Evolutionary conservation across 2,113 vertebrate species (phyloP), one percentile per base, ranked within the genome.

Genomic region (Shinisaurus crocodilurus): DNA sequence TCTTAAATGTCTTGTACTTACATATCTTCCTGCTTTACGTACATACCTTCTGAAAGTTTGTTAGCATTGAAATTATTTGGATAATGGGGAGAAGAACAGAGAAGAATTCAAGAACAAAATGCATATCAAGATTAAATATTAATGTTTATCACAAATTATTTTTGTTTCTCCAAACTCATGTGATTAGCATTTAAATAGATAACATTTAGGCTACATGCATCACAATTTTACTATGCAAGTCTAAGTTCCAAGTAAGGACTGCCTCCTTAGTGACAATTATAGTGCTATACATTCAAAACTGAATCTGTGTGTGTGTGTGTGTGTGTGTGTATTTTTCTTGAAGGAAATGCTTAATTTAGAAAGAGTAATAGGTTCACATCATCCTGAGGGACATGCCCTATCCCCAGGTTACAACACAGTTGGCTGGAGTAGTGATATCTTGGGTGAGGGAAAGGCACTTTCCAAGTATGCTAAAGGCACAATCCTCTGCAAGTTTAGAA

Each of bases 281-380:
- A 89, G 43, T 63, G 7, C 1, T 34, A 0, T 83, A 50, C 13
- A 0, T 75, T 88, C 18, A 3, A 81, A 6, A 54, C 75, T 23
- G 0, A 83, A 4, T 63, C 5, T 25, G 8, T 60, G 16, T 6
- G 15, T 8, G 37, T 88, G 7, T 25, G 12, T 15, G 5, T 50
- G 12, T 7, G 9, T 15, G n/a, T 89, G 5, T 13, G 20, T 88
- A 1, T 54, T 5, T 32, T 85, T 18, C 1, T 75, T 0, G 2
- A 86, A 0, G 32, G 2, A 13, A 93, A 86, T 50, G 8, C 57
- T 32, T 5, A 3, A 6, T 81, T 87, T 45, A 86, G 16, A n/a
- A 32, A 86, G 79, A 79, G 87, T 0, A 0, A 0, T 48, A 34
- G 13, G 16, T 16, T 34, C 3, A 54, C 34, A 37, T 54, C 23